Evolutionary conservation across 2,888 invertebrate genomes (phyloP).

Genomic region (Linnaemya vulpina): DNA sequence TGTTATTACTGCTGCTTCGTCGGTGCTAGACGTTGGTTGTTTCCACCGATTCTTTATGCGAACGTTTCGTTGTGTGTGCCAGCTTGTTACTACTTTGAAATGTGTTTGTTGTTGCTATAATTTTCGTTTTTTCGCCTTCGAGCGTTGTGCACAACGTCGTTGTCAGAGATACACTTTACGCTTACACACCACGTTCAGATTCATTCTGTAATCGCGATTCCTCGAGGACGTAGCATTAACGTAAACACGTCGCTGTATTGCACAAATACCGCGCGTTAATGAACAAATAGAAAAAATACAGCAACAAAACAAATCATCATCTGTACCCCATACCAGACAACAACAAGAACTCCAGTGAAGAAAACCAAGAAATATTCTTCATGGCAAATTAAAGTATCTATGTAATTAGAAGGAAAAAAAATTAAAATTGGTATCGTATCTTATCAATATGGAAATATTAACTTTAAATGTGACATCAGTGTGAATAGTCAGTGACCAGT

Average conservation of each 20-base stretch:
- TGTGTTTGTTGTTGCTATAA: constrained; percentile 67
- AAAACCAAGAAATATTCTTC: constrained; percentile 7
- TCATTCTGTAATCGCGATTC: constrained; percentile 84
- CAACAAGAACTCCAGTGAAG: constrained; percentile 41
- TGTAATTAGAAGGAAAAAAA: neutral
- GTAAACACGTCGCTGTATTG: constrained; percentile 81
- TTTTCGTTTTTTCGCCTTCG: constrained; percentile 77
- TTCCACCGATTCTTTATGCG: constrained; percentile 63
- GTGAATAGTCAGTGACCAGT: neutral
- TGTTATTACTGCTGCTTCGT: constrained; percentile 57
- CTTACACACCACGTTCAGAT: constrained; percentile 83
- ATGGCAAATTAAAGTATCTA: too few species aligned
- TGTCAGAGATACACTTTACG: constrained; percentile 80
- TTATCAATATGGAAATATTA: constrained; percentile 25
- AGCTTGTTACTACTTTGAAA: constrained; percentile 69
- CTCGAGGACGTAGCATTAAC: constrained; percentile 83
- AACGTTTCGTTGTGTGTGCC: constrained; percentile 35
- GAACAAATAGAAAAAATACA: constrained; percentile 58
- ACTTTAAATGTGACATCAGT: neutral
- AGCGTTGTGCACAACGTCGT: constrained; percentile 73
- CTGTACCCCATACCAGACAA: constrained; percentile 57
- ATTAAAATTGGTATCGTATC: neutral
- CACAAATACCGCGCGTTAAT: constrained; percentile 67
- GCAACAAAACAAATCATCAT: constrained; percentile 58
- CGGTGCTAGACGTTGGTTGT: constrained; percentile 59